Evolutionary conservation across 2,888 invertebrate genomes (phyloP).

Genomic region (Tupiocoris notatus): DNA sequence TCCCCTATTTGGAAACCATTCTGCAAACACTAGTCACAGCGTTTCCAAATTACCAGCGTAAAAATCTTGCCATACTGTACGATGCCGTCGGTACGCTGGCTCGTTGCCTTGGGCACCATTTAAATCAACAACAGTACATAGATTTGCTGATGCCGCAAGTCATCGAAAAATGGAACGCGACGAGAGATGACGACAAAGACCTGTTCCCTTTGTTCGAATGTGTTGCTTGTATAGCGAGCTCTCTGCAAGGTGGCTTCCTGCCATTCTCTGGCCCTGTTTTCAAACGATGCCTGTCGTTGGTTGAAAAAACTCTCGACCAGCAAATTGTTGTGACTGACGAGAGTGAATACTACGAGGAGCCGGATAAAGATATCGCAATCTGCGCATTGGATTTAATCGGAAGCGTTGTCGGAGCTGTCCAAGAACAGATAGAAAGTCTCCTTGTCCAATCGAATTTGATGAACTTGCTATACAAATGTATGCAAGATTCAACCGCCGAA

Average conservation of each 20-base stretch:
- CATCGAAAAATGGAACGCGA: slow-evolving; percentile 95
- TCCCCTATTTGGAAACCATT: slow-evolving; percentile 94
- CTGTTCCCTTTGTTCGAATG: slow-evolving; percentile 96
- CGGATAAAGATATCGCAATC: slow-evolving; percentile 97
- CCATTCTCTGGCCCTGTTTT: slow-evolving; percentile 98
- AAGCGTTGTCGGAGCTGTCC: slow-evolving; percentile 93
- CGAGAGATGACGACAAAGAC: slow-evolving; percentile 98
- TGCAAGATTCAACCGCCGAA: slow-evolving; percentile 98
- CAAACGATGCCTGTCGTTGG: slow-evolving; percentile 88
- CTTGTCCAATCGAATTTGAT: slow-evolving; percentile 92
- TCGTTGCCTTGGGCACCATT: slow-evolving; percentile 94
- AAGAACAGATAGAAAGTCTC: slow-evolving; percentile 89
- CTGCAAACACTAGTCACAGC: slow-evolving; percentile 95
- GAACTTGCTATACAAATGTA: slow-evolving; percentile 92
- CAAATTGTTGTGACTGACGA: slow-evolving; percentile 86
- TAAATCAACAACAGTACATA: slow-evolving; percentile 95
- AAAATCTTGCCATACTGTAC: slow-evolving; percentile 94
- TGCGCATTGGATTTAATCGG: slow-evolving; percentile 94
- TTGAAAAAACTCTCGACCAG: slow-evolving; percentile 94
- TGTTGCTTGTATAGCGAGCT: slow-evolving; percentile 95
- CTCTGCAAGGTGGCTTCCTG: slow-evolving; percentile 91
- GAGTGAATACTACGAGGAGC: slow-evolving; percentile 90
- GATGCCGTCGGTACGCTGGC: slow-evolving; percentile 98
- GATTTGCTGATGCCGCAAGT: slow-evolving; percentile 96
- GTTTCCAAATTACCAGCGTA: slow-evolving; percentile 91